These are phyloP conservation scores for Pipa parva DNA, from an alignment of 2,113 vertebrate species.

Conservation along the genomic window DNA sequence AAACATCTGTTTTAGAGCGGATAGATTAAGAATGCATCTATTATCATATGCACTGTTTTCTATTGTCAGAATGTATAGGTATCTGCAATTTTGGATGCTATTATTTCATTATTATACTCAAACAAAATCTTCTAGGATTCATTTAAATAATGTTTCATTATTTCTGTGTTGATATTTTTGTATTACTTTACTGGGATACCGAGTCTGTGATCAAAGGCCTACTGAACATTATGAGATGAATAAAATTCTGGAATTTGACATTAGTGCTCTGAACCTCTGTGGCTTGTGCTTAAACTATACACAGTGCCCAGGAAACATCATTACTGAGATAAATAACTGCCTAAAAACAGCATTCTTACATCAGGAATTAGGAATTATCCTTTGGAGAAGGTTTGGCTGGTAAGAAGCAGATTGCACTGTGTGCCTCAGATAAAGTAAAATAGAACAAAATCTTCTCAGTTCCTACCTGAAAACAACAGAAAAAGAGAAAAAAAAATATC, in stretches of 20 bases:
- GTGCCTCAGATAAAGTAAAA: constrained; percentile 2
- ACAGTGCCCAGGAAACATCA: constrained; percentile 29
- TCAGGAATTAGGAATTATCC: constrained; percentile 33
- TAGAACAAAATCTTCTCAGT: not conserved
- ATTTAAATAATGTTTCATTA: too few relatives aligned
- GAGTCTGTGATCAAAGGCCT: constrained; percentile 7
- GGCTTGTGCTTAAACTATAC: constrained; percentile 22
- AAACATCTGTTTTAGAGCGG: too few relatives aligned
- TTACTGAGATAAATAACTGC: constrained; percentile 37
- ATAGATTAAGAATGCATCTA: too few relatives aligned
- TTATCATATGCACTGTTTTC: too few relatives aligned
- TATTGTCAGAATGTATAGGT: too few relatives aligned
- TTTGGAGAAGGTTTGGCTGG: constrained; percentile 17
- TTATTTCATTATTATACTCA: too few relatives aligned
- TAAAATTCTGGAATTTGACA: constrained; percentile 21
- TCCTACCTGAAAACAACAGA: not conserved
- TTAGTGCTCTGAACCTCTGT: constrained; percentile 21
- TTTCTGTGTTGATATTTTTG: too few relatives aligned
- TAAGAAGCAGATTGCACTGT: not conserved
- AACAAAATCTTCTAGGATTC: too few relatives aligned
- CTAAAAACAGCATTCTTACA: constrained; percentile 23
- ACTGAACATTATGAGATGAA: constrained; percentile 27
- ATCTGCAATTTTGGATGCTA: too few relatives aligned
- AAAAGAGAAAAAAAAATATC: not conserved
- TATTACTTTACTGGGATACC: too few relatives aligned